Conservation (phyloP, 2,888 invertebrate species). For the Lasioglossum malachurum region DNA sequence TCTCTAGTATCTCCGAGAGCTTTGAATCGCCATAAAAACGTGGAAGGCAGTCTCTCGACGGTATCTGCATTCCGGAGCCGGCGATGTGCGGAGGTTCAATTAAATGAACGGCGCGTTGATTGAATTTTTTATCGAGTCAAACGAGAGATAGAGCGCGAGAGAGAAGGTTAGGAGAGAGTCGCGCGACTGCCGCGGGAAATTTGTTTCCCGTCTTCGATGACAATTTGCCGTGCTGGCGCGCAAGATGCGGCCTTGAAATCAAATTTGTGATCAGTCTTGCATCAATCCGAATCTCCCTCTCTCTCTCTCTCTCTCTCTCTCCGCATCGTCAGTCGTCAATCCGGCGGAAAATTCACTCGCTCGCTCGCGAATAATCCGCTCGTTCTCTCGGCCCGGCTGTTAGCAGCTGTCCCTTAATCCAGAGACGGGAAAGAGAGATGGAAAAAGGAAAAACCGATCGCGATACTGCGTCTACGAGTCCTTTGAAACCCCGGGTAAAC, state of each 20-base stretch:
- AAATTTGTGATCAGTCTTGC: constrained; percentile 46
- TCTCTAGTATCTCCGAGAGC: neutral
- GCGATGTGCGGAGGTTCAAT: constrained; percentile 20
- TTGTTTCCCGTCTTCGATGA: constrained; percentile 44
- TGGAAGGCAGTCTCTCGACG: neutral
- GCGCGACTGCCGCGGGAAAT: neutral
- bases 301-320: neutral
- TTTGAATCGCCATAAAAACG: neutral
- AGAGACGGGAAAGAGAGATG: constrained; percentile 41
- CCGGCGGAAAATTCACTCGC: constrained; percentile 57
- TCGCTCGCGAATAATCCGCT: constrained; percentile 61
- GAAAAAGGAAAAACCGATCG: constrained; percentile 22
- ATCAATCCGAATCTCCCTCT: constrained; percentile 15
- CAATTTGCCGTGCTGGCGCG: constrained; percentile 36
- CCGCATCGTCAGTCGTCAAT: neutral
- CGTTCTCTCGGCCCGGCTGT: constrained; percentile 36
- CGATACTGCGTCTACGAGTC: constrained; percentile 33
- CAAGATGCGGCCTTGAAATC: constrained; percentile 28
- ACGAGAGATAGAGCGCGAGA: neutral
- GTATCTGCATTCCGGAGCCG: neutral
- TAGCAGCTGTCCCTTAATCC: constrained; percentile 65
- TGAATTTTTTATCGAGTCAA: constrained; percentile 22
- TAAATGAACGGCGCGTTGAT: constrained; percentile 34
- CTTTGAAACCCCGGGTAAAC: constrained; percentile 68
- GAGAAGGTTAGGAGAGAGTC: neutral